Evolutionary conservation across 2,797 vertebrate species (phyloP).

Genomic region (Oreochromis mossambicus): DNA sequence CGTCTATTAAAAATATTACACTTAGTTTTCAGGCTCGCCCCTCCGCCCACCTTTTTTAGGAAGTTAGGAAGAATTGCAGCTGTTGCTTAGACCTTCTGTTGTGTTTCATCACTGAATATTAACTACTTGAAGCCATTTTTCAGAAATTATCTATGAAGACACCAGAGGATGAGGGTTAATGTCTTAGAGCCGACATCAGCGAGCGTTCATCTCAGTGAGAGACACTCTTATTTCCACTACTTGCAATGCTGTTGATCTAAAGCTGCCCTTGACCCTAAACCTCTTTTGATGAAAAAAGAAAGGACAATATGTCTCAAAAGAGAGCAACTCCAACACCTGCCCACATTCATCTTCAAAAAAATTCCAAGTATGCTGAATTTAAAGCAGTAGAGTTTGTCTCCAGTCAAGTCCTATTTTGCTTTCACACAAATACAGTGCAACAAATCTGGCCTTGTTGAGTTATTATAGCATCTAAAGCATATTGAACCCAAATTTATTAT

Average conservation of each 20-base stretch:
- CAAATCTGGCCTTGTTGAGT: neutral
- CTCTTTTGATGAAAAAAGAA: neutral
- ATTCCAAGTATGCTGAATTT: neutral
- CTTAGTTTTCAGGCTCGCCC: neutral
- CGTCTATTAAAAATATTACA: neutral
- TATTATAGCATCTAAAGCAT: neutral
- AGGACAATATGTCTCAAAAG: neutral
- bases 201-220: neutral
- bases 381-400: neutral
- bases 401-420: neutral
- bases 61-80: neutral
- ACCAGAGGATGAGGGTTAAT: neutral
- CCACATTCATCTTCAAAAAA: neutral
- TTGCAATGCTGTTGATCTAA: neutral
- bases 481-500: neutral
- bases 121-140: neutral
- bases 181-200: neutral
- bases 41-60: neutral
- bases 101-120: neutral
- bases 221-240: neutral
- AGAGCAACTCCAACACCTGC: neutral
- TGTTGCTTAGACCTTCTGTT: neutral
- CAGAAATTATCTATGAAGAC: neutral
- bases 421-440: neutral
- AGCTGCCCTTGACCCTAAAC: neutral